phyloP scores from a whole-genome alignment of 2,113 vertebrate genomes.

The Oceanites oceanicus region DNA sequence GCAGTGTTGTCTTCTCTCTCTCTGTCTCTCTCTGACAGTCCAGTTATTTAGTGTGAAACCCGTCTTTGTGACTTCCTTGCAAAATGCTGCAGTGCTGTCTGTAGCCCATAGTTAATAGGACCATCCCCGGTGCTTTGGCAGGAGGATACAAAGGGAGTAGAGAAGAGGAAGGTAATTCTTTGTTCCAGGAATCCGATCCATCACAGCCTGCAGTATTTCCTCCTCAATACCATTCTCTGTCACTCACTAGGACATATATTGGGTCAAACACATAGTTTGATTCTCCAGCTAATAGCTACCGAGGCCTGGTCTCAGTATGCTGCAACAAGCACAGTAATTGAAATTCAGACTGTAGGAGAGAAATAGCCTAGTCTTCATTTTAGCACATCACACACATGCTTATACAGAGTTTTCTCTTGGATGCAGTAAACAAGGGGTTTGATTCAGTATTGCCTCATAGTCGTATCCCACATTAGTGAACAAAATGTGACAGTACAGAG shows the following conservation, averaged over 20 bases:
- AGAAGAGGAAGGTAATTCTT: constrained; percentile 35
- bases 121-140: background rate
- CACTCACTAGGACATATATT: constrained; percentile 10
- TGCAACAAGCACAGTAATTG: constrained; percentile 29
- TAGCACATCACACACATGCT: background rate
- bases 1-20: background rate
- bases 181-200: constrained; percentile 20
- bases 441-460: background rate
- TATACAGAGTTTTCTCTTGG: background rate
- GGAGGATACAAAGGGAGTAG: background rate
- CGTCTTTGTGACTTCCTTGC: background rate
- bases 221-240: constrained; percentile 20
- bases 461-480: background rate
- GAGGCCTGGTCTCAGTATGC: background rate
- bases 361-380: constrained; percentile 44
- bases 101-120: background rate
- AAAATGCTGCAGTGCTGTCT: background rate
- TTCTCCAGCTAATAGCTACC: constrained; percentile 6
- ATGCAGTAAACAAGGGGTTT: background rate
- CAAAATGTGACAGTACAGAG: background rate
- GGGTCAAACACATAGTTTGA: constrained; percentile 20
- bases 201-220: background rate
- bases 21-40: background rate
- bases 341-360: constrained; percentile 30
- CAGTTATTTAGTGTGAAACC: constrained; percentile 2